A percentile compares a stretch with the other conserved stretches of the same genome.
phyloP scores from a whole-genome alignment of 2,888 invertebrate genomes.

The Colostygia pectinataria region DNA sequence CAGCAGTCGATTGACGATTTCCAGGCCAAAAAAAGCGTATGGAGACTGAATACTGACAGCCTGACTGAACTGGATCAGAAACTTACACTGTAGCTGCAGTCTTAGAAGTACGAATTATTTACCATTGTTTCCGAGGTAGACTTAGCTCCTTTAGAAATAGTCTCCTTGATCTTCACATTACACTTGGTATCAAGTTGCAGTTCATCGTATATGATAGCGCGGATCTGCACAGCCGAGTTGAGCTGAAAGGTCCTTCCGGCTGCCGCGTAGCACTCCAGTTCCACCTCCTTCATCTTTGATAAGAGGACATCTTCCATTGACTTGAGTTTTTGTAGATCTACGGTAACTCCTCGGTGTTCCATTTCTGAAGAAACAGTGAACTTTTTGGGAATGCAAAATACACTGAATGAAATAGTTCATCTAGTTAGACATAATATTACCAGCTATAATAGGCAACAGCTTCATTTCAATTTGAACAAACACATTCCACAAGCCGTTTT shows the following conservation, averaged over 20 bases:
- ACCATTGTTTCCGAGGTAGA: constrained; percentile 77
- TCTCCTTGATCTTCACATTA: constrained; percentile 63
- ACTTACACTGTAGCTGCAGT: too few species aligned
- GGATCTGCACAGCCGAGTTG: constrained; percentile 67
- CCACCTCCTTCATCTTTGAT: constrained; percentile 51
- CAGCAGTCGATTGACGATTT: too few species aligned
- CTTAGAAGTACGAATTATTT: too few species aligned
- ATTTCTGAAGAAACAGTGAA: constrained; percentile 55
- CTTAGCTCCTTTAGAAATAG: constrained; percentile 59
- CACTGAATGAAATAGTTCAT: too few species aligned
- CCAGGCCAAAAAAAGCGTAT: too few species aligned
- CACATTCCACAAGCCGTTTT: constrained; percentile 62
- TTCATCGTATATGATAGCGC: constrained; percentile 71
- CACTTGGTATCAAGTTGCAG: constrained; percentile 63
- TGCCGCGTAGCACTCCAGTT: constrained; percentile 60
- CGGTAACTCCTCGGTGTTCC: constrained; percentile 63
- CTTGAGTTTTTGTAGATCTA: constrained; percentile 58
- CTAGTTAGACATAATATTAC: too few species aligned
- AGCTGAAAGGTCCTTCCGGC: constrained; percentile 69
- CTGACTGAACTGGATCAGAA: too few species aligned
- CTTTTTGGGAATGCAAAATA: too few species aligned
- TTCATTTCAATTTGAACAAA: constrained; percentile 73
- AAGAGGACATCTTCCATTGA: constrained; percentile 58
- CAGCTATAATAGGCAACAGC: constrained; percentile 68
- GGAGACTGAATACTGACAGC: too few species aligned